phyloP scores from a whole-genome alignment of 1,140 invertebrate genomes.

The Brachionus asplanchnoidis region DNA sequence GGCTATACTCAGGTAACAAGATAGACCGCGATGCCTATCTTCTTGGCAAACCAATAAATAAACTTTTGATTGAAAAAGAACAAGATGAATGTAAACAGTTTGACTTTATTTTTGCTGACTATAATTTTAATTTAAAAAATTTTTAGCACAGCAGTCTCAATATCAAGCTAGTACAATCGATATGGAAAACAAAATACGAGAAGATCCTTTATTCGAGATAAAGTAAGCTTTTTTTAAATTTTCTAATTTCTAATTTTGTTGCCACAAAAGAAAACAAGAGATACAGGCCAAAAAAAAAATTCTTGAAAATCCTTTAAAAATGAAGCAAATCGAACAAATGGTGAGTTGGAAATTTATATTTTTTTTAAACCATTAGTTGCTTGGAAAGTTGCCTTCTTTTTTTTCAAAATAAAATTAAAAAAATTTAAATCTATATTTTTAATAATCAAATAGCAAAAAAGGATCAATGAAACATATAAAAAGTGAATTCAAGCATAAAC shows the following conservation, averaged over 20 bases:
- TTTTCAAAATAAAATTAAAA: neutral
- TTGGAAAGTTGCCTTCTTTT: neutral
- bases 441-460: no score
- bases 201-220: conserved; percentile 35
- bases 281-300: conserved; percentile 33
- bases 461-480: no score
- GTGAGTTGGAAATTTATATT: neutral
- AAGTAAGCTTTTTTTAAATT: neutral
- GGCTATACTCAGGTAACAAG: conserved; percentile 37
- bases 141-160: neutral
- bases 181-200: conserved; percentile 38
- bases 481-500: no score
- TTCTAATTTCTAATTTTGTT: neutral
- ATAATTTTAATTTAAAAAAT: neutral
- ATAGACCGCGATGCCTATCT: conserved; percentile 26
- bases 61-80: conserved; percentile 16
- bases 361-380: neutral
- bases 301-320: conserved; percentile 36
- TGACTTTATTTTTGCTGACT: neutral
- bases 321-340: conserved; percentile 40
- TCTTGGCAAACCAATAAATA: conserved; percentile 34
- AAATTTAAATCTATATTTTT: no score
- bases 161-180: neutral
- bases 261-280: conserved; percentile 17
- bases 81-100: neutral